Evolutionary conservation across 2,797 vertebrate genomes (phyloP), one percentile per base, ranked within the genome.

Genomic region (Hydrophis major): DNA sequence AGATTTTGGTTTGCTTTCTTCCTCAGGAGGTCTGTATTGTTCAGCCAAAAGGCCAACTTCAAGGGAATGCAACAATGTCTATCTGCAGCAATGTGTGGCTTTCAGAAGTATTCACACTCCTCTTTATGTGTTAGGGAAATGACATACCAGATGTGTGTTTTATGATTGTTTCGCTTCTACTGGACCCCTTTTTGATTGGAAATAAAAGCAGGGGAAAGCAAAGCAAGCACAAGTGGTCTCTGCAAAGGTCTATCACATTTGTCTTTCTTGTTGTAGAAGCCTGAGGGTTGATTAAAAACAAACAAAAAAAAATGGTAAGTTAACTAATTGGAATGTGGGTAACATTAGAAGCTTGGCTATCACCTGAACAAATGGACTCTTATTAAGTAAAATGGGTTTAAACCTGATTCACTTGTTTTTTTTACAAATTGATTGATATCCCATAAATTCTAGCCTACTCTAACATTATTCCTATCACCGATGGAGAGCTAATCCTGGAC

Each of bases 1-100:
- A 89, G 92, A 89, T 74, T 56, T 89, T 92, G 91, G 78, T 92
- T 92, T 92, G 93, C 93, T 94, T 95, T 95, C 96, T 95, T 32
- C 18, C 25, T n/a, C 94, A 83, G 94, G 89, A 95, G 94, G 95
- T 91, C 60, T 90, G 92, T 74, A 95, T 90, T 92, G 63, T 93
- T 69, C 87, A 95, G 95, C 32, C 50, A 0, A 92, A 32, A 53
- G 89, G 94, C 74, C 32, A 94, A 3, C 18, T 59, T 16, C 90
- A 95, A 89, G 61, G 92, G 8, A 69, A 87, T 66, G 60, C 27
- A 92, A 53, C 22, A 47, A 20, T 32, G 20, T 32, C 4, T 61
- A 27, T 47, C n/a, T 56, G 53, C 25, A 27, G 12, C 53, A 12
- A 55, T 78, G 6, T 74, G 25, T 50, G 56, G 12, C 8, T 91